These are phyloP conservation scores for Acleris laterana DNA, from an alignment of 2,888 invertebrate species.

Conservation along the genomic window DNA sequence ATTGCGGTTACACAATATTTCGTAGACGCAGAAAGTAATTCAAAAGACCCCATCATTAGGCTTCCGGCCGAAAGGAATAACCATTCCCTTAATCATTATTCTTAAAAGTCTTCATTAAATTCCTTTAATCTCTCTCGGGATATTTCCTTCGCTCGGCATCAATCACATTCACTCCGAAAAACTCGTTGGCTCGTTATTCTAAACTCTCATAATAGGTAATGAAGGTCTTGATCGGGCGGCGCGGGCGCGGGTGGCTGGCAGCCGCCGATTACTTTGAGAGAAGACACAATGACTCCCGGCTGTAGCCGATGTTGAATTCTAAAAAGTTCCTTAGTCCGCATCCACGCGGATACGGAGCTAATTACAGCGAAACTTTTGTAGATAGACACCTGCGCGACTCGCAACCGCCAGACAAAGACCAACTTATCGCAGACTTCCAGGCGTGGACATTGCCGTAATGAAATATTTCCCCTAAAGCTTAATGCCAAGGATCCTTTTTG, in stretches of 20 bases:
- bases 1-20: constrained; percentile 69
- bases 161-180: constrained; percentile 84
- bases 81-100: constrained; percentile 84
- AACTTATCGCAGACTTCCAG: constrained; percentile 81
- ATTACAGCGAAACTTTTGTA: constrained; percentile 82
- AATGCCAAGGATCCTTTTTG: constrained; percentile 54
- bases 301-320: constrained; percentile 79
- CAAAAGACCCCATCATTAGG: constrained; percentile 80
- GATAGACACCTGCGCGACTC: constrained; percentile 83
- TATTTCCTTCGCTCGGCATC: constrained; percentile 82
- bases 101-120: constrained; percentile 84
- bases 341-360: constrained; percentile 79
- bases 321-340: constrained; percentile 78
- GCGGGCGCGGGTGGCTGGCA: constrained; percentile 70
- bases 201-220: constrained; percentile 85
- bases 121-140: constrained; percentile 83
- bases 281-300: constrained; percentile 78
- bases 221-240: constrained; percentile 73
- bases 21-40: constrained; percentile 75
- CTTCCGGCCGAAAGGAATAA: constrained; percentile 80
- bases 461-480: constrained; percentile 59
- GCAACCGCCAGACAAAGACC: constrained; percentile 78
- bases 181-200: constrained; percentile 83
- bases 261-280: constrained; percentile 80
- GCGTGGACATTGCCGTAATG: constrained; percentile 51